phyloP scores from a whole-genome alignment of 2,797 vertebrate species.

The Geotrypetes seraphini region DNA sequence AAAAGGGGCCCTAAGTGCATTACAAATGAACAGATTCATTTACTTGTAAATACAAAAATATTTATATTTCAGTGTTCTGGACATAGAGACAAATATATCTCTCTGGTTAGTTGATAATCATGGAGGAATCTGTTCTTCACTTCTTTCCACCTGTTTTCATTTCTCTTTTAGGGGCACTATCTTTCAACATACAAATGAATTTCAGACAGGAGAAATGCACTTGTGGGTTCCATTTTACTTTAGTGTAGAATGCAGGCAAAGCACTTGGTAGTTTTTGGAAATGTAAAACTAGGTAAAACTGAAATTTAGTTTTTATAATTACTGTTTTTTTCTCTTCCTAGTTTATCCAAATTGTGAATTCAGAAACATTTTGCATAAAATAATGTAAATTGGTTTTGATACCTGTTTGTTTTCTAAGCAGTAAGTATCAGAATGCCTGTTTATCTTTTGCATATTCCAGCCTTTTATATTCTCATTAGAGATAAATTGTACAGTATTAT shows the following conservation, averaged over 20 bases:
- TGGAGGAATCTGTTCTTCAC: too few species aligned
- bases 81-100: too few species aligned
- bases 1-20: too few species aligned
- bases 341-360: constrained; percentile 5
- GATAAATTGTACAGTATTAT: not conserved
- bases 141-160: too few species aligned
- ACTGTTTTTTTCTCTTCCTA: not conserved
- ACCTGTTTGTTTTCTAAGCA: too few species aligned
- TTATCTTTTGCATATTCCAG: too few species aligned
- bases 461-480: too few species aligned
- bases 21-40: too few species aligned
- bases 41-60: too few species aligned
- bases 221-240: not conserved
- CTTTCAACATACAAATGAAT: not conserved
- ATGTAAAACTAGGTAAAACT: constrained; percentile 7
- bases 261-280: not conserved
- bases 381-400: not conserved
- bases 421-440: too few species aligned
- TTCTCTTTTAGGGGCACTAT: not conserved
- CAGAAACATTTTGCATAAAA: not conserved
- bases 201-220: not conserved
- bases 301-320: not conserved
- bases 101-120: too few species aligned
- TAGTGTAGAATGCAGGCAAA: not conserved
- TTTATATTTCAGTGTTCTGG: too few species aligned